These are phyloP conservation scores for Eufriesea mexicana DNA, from an alignment of 1,140 invertebrate genomes.

Conservation along the genomic window DNA sequence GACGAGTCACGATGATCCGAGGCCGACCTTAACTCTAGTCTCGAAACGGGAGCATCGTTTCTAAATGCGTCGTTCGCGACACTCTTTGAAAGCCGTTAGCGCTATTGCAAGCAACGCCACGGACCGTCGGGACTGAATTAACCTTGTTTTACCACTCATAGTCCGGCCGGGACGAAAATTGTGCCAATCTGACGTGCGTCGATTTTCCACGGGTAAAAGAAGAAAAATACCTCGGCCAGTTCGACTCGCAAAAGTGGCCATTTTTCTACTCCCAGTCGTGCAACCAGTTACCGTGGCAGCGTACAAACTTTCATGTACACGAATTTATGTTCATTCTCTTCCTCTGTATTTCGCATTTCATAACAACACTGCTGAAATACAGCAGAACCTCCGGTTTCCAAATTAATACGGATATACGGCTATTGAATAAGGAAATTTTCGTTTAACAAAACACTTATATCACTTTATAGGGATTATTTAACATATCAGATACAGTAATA, in stretches of 20 bases:
- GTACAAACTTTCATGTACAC: background rate
- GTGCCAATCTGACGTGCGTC: background rate
- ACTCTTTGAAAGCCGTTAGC: slow-evolving; percentile 52
- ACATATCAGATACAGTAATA: too few relatives aligned
- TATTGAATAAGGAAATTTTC: too few relatives aligned
- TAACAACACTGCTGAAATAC: background rate
- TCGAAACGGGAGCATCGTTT: slow-evolving; percentile 64
- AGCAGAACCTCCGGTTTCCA: background rate
- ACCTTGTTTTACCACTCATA: slow-evolving; percentile 37
- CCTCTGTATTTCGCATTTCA: background rate
- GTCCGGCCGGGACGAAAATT: slow-evolving; percentile 26
- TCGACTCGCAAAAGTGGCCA: background rate
- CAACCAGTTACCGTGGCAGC: background rate
- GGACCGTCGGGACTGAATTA: slow-evolving; percentile 30
- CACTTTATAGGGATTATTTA: too few relatives aligned
- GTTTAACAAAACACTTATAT: too few relatives aligned
- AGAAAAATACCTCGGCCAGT: background rate
- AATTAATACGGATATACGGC: too few relatives aligned
- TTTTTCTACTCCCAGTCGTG: background rate
- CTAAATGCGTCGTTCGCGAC: slow-evolving; percentile 64
- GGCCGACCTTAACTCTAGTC: slow-evolving; percentile 62
- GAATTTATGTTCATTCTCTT: background rate
- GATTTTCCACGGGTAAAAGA: background rate
- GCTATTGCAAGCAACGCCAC: slow-evolving; percentile 29
- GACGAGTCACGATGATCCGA: slow-evolving; percentile 40